Conservation (phyloP, 1,140 invertebrate genomes). For the Pteromalus puparum region DNA sequence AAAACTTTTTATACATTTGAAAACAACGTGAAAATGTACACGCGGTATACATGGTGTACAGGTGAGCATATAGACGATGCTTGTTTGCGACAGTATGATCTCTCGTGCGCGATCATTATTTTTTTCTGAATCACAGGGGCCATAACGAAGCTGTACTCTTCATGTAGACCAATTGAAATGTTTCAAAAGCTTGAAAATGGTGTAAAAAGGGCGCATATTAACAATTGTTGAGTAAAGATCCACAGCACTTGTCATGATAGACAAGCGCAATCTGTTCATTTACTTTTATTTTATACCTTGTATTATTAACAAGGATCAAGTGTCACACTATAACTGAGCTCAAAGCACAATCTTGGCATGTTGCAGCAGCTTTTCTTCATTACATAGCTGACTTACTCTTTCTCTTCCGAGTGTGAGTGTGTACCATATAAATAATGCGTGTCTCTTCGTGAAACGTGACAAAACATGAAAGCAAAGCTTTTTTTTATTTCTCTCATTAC, state of each 20-base stretch:
- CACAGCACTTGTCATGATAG: too few species aligned
- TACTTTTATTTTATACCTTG: too few species aligned
- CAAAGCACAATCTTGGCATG: conserved; percentile 8
- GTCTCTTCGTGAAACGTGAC: background rate
- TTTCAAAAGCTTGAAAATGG: background rate
- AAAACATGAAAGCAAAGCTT: conserved; percentile 35
- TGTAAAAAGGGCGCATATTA: too few species aligned
- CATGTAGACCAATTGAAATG: background rate
- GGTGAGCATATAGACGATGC: conserved; percentile 10
- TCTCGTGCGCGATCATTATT: conserved; percentile 8
- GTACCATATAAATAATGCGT: conserved; percentile 2
- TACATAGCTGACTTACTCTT: background rate
- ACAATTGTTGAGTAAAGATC: too few species aligned
- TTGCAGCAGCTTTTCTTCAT: conserved; percentile 24
- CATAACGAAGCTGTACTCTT: background rate
- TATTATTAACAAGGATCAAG: background rate
- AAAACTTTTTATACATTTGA: conserved; percentile 50
- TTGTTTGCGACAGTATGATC: conserved; percentile 39
- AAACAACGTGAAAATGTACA: conserved; percentile 47
- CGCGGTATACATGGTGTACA: conserved; percentile 6
- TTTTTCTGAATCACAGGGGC: background rate
- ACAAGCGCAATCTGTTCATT: too few species aligned
- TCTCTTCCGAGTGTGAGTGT: background rate
- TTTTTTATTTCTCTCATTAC: background rate
- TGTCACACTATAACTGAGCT: background rate